These are phyloP conservation scores for Synchiropus splendidus DNA, from an alignment of 2,113 vertebrate species.

Conservation along the genomic window DNA sequence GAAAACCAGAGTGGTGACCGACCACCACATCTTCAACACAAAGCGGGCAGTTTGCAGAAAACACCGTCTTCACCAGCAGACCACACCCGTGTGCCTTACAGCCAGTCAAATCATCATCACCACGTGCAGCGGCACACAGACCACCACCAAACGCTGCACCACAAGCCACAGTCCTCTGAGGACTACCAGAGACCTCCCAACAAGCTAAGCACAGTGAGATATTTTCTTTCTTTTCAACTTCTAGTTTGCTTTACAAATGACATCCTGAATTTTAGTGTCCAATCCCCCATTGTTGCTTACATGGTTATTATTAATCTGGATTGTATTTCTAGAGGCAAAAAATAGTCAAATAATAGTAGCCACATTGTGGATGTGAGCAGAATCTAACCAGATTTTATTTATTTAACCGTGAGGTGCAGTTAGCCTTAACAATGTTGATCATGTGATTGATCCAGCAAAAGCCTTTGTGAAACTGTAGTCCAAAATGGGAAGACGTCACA, in stretches of 20 bases:
- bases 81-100: slow-evolving; percentile 85
- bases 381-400: no score
- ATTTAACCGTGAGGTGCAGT: no score
- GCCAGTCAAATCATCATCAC: slow-evolving; percentile 66
- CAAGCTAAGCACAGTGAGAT: slow-evolving; percentile 69
- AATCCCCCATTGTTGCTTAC: no score
- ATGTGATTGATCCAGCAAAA: no score
- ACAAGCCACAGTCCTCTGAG: slow-evolving; percentile 33
- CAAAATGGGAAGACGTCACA: no score
- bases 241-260: no score
- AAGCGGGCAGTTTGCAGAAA: slow-evolving; percentile 54
- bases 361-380: no score
- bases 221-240: no score
- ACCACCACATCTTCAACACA: slow-evolving; percentile 41
- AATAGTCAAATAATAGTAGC: no score
- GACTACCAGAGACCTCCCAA: slow-evolving; percentile 55
- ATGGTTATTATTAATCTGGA: not conserved
- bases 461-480: no score
- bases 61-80: slow-evolving; percentile 79
- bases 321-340: not conserved
- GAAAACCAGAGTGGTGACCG: slow-evolving; percentile 42
- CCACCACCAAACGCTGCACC: slow-evolving; percentile 47
- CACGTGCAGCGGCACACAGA: slow-evolving; percentile 57
- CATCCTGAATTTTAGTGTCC: no score
- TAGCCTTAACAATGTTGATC: no score